Evolutionary conservation across 1,140 invertebrate genomes (phyloP), one percentile per base, ranked within the genome.

Genomic region (Scaptomyza montana): DNA sequence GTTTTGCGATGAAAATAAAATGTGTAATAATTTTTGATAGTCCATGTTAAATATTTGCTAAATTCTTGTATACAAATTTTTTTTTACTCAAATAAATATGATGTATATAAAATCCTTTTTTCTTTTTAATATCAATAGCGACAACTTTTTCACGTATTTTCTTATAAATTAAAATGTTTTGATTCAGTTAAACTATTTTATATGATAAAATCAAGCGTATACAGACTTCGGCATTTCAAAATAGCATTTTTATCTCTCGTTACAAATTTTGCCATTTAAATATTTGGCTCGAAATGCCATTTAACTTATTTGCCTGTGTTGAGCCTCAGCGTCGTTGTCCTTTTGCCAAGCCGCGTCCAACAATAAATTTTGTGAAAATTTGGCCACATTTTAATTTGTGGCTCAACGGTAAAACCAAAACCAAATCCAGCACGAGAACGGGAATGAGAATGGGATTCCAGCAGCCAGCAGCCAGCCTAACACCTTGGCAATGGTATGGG

Each of bases 331-430:
- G 62, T 60, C 57, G 45, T 36, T 69, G 45, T 66, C 47, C 60
- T 53, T 67, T 75, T 73, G 75, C 64, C 59, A 82, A 64, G 71
- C 53, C 79, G 77, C 65, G 82, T 69, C 72, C 79, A 77, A 82
- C 79, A 89, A 87, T 87, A 87, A 87, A 87, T 87, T 86, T 63
- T 82, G 65, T 45, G 72, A 55, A 74, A 87, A 78, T 86, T 77
- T 80, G 68, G 78, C 84, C 82, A 89, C 84, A 89, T 87, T 87
- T 87, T 87, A 87, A 87, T 87, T 87, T 87, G 82, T 87, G 82
- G 78, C 78, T 69, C 51, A 71, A 49, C 69, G 63, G 68, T 60
- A 62, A 30, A 65, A 46, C 55, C 53, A 65, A 13, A 36, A 57
- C 36, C 50, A 65, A 13, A 36, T 53, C 36, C 50, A 65, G 19